Percentiles rank a stretch among this genome's conserved stretches.
phyloP scores from a whole-genome alignment of 2,888 invertebrate species.

The Macrosiphum euphorbiae region DNA sequence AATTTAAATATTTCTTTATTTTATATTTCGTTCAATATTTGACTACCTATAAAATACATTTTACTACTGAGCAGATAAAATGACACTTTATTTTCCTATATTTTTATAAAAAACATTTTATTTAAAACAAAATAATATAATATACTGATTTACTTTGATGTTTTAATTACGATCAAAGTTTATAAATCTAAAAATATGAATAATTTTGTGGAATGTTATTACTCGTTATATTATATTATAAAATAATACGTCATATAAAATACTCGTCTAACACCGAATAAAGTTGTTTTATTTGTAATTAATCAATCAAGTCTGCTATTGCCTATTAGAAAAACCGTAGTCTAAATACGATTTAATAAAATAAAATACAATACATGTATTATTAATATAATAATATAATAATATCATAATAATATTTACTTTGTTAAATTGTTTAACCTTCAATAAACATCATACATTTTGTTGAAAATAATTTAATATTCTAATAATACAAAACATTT shows the following conservation, averaged over 20 bases:
- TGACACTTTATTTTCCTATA: not conserved
- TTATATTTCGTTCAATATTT: not conserved
- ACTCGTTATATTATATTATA: not conserved
- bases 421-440: not conserved
- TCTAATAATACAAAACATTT: not conserved
- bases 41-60: not conserved
- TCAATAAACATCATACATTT: not conserved
- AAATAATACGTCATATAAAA: not conserved
- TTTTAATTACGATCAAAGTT: not conserved
- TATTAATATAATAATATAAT: not conserved
- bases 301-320: not conserved
- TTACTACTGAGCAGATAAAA: not conserved
- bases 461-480: not conserved
- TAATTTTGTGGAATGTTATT: not conserved
- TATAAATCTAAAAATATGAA: not conserved
- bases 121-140: not conserved
- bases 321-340: not conserved
- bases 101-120: not conserved
- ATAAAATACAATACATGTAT: not conserved
- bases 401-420: not conserved
- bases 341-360: not conserved
- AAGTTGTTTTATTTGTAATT: not conserved
- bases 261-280: not conserved
- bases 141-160: not conserved
- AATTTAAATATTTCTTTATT: not conserved